These are phyloP conservation scores for Glaucidium brasilianum DNA, from an alignment of 2,113 vertebrate genomes.

Conservation along the genomic window DNA sequence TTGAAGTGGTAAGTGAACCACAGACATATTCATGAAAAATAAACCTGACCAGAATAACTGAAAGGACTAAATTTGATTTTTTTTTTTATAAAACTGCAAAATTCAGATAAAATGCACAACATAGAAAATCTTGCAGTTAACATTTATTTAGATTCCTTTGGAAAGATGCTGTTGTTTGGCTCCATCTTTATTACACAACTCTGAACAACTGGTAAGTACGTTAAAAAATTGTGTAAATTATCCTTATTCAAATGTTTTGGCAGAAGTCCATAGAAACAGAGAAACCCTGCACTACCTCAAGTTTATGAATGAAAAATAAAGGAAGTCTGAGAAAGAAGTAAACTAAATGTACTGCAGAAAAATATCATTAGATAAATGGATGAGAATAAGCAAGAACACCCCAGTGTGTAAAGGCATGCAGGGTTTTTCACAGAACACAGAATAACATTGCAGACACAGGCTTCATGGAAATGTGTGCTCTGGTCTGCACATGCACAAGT, in stretches of 20 bases:
- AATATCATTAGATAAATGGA: neutral
- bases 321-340: neutral
- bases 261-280: neutral
- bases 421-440: rapidly evolving
- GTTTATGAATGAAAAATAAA: constrained; percentile 5
- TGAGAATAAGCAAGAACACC: neutral
- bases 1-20: neutral
- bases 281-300: neutral
- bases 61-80: neutral
- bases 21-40: neutral
- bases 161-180: neutral
- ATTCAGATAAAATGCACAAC: neutral
- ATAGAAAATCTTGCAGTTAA: neutral
- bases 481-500: too few relatives aligned
- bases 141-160: neutral
- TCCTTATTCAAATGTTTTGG: neutral
- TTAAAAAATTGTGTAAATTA: neutral
- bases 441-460: too few relatives aligned
- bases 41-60: neutral
- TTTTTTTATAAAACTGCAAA: neutral
- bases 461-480: neutral
- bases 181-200: neutral
- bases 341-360: neutral
- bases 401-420: rapidly evolving
- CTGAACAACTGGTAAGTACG: neutral